These are phyloP conservation scores for Stigmatopora nigra DNA, from an alignment of 2,113 vertebrate genomes.

Conservation along the genomic window DNA sequence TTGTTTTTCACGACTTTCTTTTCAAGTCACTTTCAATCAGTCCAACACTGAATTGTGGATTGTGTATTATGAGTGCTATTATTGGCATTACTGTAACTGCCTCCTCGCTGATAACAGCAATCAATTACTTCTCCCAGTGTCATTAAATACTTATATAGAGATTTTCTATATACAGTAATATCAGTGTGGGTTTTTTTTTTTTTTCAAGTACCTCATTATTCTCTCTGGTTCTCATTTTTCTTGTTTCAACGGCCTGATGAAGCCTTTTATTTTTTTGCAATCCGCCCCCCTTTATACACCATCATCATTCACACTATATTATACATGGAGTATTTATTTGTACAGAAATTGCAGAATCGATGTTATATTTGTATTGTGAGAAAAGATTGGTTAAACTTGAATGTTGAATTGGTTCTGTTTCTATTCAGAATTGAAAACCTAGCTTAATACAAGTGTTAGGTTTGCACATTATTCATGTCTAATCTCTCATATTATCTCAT, in stretches of 20 bases:
- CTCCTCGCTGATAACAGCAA: constrained; percentile 56
- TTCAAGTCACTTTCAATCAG: constrained; percentile 36
- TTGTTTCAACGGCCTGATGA: constrained; percentile 12
- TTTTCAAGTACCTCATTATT: constrained; percentile 16
- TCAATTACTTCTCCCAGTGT: constrained; percentile 50
- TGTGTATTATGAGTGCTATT: constrained; percentile 43
- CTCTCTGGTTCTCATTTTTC: constrained; percentile 16
- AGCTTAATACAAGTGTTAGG: too few species aligned
- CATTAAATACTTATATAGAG: constrained; percentile 22
- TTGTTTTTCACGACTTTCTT: constrained; percentile 17
- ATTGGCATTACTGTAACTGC: constrained; percentile 57
- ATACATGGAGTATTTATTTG: neutral
- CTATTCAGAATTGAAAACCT: too few species aligned
- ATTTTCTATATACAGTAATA: constrained; percentile 14
- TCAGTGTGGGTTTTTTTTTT: constrained; percentile 23
- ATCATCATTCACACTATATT: neutral
- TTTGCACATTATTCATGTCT: too few species aligned
- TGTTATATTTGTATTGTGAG: neutral
- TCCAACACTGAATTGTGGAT: constrained; percentile 29
- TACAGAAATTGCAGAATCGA: neutral
- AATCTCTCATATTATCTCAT: too few species aligned
- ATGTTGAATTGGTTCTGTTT: neutral
- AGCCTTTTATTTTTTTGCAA: constrained; percentile 28
- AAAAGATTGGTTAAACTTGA: neutral
- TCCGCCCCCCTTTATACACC: constrained; percentile 1